Base-by-base conservation (phyloP, 1,140 invertebrate species). In the Asbolus verrucosus region DNA sequence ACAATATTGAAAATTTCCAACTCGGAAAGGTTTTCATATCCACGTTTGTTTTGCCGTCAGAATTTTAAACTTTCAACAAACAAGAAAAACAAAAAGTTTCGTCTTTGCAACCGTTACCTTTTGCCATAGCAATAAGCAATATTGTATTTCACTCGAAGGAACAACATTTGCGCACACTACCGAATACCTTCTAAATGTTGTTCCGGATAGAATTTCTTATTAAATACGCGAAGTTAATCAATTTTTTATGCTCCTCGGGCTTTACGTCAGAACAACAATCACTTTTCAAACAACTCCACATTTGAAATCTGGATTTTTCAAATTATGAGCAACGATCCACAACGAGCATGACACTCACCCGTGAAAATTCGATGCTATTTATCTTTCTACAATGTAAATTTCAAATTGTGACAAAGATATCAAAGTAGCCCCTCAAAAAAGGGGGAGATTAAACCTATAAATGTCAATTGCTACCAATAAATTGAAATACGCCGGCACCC, bases 61-160 rank as follows among this genome's bases (percentile, higher is more conserved):
- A 27, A 54, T 54, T 13, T 54, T 21, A 54, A 54, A 54, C 24
- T 54, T 54, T 14, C 19, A 13, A 54, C 19, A 54, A 54, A 54
- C 18, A 8, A 50, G 5, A 11, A 54, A 54, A 54, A 54, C 24
- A 5, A 54, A n/a, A 54, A 54, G 27, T 19, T 54, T 54, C 14
- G 9, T 24, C 46, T 54, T 54, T 54, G 46, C 46, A 24, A 54
- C 19, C 46, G 46, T 54, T 54, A 54, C 46, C 46, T 54, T 46
- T 54, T 54, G 46, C 46, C 46, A 54, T 54, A 54, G 46, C 46
- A 54, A 54, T 54, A 54, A 54, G 46, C 46, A 54, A 54, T 54
- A 54, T 54, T 54, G 46, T 54, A 54, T 54, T 54, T 54, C 46
- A 54, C 46, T 54, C 27, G 46, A 14, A 54, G 46, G 46, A 54